Percentiles rank a stretch among this genome's conserved stretches.
Conservation (phyloP, 2,888 invertebrate species). For the Gymnosoma rotundatum region DNA sequence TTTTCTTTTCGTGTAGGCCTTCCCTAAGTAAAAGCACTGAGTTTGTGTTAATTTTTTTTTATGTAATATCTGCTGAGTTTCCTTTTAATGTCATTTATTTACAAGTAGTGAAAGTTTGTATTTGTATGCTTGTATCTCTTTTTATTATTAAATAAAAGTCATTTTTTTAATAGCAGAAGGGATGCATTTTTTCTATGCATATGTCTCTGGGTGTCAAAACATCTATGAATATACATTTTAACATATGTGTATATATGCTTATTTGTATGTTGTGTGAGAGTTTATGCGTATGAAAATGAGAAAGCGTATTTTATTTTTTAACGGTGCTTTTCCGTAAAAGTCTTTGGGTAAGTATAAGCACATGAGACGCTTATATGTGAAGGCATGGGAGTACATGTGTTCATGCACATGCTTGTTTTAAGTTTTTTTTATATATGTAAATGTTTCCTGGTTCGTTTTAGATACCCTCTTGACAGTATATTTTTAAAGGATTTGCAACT, state of each 20-base stretch:
- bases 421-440: neutral
- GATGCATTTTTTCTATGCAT: too few relatives aligned
- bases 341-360: slow-evolving; percentile 74
- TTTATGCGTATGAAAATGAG: neutral
- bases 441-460: slow-evolving; percentile 69
- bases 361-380: slow-evolving; percentile 48
- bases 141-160: slow-evolving; percentile 41
- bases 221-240: too few relatives aligned
- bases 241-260: too few relatives aligned
- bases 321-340: slow-evolving; percentile 66
- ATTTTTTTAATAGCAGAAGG: too few relatives aligned
- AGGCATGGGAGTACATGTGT: slow-evolving; percentile 3
- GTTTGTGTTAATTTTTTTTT: slow-evolving; percentile 23
- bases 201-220: too few relatives aligned
- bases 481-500: slow-evolving; percentile 79
- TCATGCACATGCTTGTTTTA: neutral
- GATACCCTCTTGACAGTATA: slow-evolving; percentile 79
- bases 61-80: slow-evolving; percentile 72
- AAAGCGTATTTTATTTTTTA: slow-evolving; percentile 37
- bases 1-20: neutral
- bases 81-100: slow-evolving; percentile 80
- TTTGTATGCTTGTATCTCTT: slow-evolving; percentile 37
- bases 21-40: neutral
- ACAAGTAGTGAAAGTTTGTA: slow-evolving; percentile 76
- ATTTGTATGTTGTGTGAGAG: too few relatives aligned